These are phyloP conservation scores for Berghia stephanieae DNA, from an alignment of 1,140 invertebrate genomes.

Conservation along the genomic window DNA sequence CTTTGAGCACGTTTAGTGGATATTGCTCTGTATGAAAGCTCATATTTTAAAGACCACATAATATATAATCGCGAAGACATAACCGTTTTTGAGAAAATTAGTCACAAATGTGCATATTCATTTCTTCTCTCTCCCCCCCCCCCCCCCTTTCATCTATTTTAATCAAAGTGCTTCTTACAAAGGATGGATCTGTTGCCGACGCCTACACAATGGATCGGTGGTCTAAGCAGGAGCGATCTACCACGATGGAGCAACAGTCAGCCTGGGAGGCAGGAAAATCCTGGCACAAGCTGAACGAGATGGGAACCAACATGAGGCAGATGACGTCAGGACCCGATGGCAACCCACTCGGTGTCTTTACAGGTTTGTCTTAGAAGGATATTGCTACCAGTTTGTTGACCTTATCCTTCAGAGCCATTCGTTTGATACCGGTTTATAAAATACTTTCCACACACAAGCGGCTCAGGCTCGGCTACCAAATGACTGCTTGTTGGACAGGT, in stretches of 20 bases:
- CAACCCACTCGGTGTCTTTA: slow-evolving; percentile 48
- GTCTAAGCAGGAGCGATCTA: slow-evolving; percentile 46
- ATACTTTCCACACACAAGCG: no score
- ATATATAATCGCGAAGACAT: no score
- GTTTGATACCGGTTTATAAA: no score
- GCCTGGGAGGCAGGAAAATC: slow-evolving; percentile 44
- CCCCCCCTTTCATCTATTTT: no score
- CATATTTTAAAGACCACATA: no score
- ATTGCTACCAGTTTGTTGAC: no score
- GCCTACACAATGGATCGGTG: slow-evolving; percentile 57
- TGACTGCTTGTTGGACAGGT: no score
- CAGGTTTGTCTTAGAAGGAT: slow-evolving; percentile 43
- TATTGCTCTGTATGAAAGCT: no score
- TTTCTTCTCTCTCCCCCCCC: not conserved
- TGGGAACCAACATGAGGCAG: slow-evolving; percentile 56
- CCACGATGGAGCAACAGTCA: slow-evolving; percentile 53
- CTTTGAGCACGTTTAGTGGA: no score
- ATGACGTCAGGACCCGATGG: slow-evolving; percentile 54
- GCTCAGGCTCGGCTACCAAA: no score
- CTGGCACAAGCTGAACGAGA: slow-evolving; percentile 46
- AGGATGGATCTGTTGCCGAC: slow-evolving; percentile 47
- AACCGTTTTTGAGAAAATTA: no score
- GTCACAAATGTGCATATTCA: not conserved
- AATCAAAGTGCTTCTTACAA: slow-evolving; percentile 19
- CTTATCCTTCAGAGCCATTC: no score